Conservation (phyloP, 1,140 invertebrate genomes). For the Phenacoccus solenopsis region DNA sequence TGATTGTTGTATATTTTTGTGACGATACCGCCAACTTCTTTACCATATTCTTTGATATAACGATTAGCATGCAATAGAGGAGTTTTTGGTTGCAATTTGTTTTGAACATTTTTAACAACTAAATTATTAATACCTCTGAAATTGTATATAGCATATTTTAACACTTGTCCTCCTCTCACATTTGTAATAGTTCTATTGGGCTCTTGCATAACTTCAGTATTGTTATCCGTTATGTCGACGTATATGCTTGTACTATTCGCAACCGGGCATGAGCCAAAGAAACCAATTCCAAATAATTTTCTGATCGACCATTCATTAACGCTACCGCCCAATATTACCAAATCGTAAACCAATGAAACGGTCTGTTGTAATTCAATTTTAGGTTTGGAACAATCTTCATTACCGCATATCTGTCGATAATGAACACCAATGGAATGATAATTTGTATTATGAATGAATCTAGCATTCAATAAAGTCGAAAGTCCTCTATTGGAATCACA, state of each 20-base stretch:
- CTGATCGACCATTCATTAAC: conserved; percentile 63
- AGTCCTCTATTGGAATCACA: conserved; percentile 78
- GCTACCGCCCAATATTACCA: conserved; percentile 42
- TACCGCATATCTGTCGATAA: conserved; percentile 62
- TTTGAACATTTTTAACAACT: conserved; percentile 46
- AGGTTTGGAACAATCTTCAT: conserved; percentile 44
- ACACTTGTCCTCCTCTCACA: conserved; percentile 44
- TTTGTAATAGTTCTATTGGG: conserved; percentile 9
- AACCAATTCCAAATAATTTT: conserved; percentile 69
- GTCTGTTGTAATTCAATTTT: conserved; percentile 68
- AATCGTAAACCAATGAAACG: conserved; percentile 75
- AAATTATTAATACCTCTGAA: conserved; percentile 36
- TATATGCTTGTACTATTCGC: conserved; percentile 64
- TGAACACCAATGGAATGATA: conserved; percentile 85
- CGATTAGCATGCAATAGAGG: conserved; percentile 64
- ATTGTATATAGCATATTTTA: conserved; percentile 54
- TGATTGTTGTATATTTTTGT: conserved; percentile 67
- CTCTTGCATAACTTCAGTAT: conserved; percentile 25
- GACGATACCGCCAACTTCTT: conserved; percentile 46
- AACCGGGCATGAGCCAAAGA: conserved; percentile 64
- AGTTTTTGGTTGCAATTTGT: conserved; percentile 47
- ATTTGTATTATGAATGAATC: conserved; percentile 79
- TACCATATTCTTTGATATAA: conserved; percentile 60
- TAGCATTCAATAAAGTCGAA: conserved; percentile 76
- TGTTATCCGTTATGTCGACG: conserved; percentile 61